phyloP scores from a whole-genome alignment of 2,888 invertebrate species.

The Tillus elongatus region DNA sequence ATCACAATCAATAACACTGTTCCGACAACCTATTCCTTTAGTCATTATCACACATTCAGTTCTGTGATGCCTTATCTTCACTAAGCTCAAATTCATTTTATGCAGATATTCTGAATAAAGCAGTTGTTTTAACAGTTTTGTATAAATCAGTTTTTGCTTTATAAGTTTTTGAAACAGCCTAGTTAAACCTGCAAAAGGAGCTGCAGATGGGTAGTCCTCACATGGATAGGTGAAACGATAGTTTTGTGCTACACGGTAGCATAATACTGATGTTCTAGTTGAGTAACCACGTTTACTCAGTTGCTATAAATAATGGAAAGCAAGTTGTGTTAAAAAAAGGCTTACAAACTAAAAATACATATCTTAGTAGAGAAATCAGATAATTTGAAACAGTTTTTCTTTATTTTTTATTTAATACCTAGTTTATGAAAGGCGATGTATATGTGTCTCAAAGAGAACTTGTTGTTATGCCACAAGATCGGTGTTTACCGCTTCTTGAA shows the following conservation, averaged over 20 bases:
- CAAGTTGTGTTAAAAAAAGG: not conserved
- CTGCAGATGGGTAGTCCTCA: slow-evolving; percentile 64
- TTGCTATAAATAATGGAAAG: slow-evolving; percentile 20
- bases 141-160: slow-evolving; percentile 59
- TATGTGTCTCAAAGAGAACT: too few relatives aligned
- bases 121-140: slow-evolving; percentile 63
- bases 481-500: too few relatives aligned
- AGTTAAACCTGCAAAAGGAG: slow-evolving; percentile 69
- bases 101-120: slow-evolving; percentile 56
- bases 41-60: slow-evolving; percentile 41
- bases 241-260: slow-evolving; percentile 34
- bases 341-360: not conserved
- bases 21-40: slow-evolving; percentile 30
- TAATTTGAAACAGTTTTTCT: not conserved
- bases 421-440: too few relatives aligned
- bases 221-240: slow-evolving; percentile 59
- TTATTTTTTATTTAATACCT: too few relatives aligned
- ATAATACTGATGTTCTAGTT: slow-evolving; percentile 46
- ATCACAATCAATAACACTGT: slow-evolving; percentile 37
- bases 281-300: slow-evolving; percentile 50
- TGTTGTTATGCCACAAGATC: too few relatives aligned
- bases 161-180: slow-evolving; percentile 68
- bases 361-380: not conserved
- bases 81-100: slow-evolving; percentile 46
- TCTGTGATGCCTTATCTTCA: slow-evolving; percentile 47